Percentiles rank a stretch among this genome's conserved stretches.
Evolutionary conservation across 2,888 invertebrate genomes (phyloP).

Genomic region (Pterostichus niger): DNA sequence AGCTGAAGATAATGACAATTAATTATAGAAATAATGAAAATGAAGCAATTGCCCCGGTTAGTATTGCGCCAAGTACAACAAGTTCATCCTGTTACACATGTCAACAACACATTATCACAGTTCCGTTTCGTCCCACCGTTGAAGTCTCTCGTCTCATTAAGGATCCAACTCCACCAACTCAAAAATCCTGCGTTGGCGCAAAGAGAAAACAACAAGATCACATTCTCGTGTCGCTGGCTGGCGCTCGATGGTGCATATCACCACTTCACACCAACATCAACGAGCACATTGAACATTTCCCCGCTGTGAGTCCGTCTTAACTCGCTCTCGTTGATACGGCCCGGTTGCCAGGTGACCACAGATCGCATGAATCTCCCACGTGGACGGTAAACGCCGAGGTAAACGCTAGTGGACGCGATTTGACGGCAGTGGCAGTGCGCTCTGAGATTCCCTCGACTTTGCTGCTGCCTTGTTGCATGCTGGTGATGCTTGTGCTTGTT

Average conservation of each 20-base stretch:
- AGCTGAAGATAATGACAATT: neutral
- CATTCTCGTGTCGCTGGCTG: neutral
- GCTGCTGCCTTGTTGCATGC: neutral
- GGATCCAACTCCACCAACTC: neutral
- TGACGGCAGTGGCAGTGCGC: neutral
- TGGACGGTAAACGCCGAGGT: neutral
- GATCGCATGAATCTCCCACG: conserved; percentile 8
- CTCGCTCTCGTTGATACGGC: conserved; percentile 54
- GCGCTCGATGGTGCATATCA: too few relatives aligned
- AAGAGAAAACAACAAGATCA: conserved; percentile 37
- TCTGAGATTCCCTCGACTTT: neutral
- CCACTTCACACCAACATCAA: conserved; percentile 10
- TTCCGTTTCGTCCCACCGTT: neutral
- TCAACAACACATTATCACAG: neutral
- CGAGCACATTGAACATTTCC: conserved; percentile 73
- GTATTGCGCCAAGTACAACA: too few relatives aligned
- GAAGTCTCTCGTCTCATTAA: neutral
- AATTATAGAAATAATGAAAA: conserved; percentile 11
- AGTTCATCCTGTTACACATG: neutral
- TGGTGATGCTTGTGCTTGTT: conserved; percentile 19
- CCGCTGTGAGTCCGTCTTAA: conserved; percentile 72
- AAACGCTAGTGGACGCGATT: neutral
- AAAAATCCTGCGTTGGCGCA: neutral
- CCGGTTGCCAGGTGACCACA: conserved; percentile 17
- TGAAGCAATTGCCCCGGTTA: conserved; percentile 19